Base-by-base conservation (phyloP, 2,888 invertebrate species). In the Amblyjoppa fuscipennis region DNA sequence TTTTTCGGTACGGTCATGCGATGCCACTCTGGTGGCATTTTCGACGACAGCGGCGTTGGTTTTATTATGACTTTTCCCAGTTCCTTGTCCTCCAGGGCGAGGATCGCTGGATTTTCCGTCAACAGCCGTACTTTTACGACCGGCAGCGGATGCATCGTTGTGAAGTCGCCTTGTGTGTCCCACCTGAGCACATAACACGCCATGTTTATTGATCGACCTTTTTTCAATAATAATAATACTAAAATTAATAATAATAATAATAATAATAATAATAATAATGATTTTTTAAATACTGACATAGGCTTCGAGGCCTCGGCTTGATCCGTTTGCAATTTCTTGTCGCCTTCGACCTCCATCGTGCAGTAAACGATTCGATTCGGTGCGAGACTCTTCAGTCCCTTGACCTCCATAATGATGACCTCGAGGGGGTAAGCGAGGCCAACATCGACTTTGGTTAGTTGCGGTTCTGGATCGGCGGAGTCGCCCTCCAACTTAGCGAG, bases 91-190 rank as follows among this genome's bases (percentile, higher is more conserved):
- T 99, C 99, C 81, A 99, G 95, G n/a, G 99, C 98, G 74, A 99
- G 95, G 95, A 99, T 98, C 78, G 98, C 98, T 31, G 99, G 98
- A 94, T 99, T 99, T 95, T 99, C 99, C 0, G 99, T 99, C 94
- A 98, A 99, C 49, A 99, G 95, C 94, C 99, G 99, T 4, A 99
- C 98, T 96, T 99, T 99, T 20, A 99, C 99, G 28, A 98, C 96
- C 64, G 99, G 99, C 87, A 99, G 95, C 1, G 99, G 98, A 94
- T 99, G 99, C 85, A 98, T 99, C 77, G 99, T 99, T 89, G 98
- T 98, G 95, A 99, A 99, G 95, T 99, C 99, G 78, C 99, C 99
- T 95, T 99, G 99, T 0, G 99, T 99, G 93, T 99, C 99, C 99
- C 99, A 99, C 96, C 98, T 98, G 87, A 38, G 92, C 90, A 53